Percentiles rank a stretch among this genome's conserved stretches.
Evolutionary conservation across 2,888 invertebrate genomes (phyloP).

Genomic region (Odontocerum albicorne): DNA sequence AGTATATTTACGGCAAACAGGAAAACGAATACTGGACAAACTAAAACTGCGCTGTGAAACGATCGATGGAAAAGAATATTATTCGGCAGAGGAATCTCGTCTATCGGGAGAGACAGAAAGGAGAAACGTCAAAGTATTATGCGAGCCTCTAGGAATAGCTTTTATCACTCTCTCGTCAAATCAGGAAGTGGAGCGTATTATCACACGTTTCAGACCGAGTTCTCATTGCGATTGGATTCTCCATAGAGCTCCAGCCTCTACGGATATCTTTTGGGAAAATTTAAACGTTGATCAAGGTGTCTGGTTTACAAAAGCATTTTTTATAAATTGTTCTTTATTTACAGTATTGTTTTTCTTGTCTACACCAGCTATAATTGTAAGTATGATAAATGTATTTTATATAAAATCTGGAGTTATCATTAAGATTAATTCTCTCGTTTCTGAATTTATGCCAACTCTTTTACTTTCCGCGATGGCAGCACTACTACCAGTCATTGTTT

Average conservation of each 20-base stretch:
- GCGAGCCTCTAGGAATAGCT: conserved; percentile 84
- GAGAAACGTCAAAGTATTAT: conserved; percentile 75
- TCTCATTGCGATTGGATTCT: conserved; percentile 77
- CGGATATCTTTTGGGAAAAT: conserved; percentile 95
- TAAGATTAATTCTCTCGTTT: conserved; percentile 67
- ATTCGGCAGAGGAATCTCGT: conserved; percentile 75
- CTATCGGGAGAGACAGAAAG: conserved; percentile 75
- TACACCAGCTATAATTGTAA: conserved; percentile 87
- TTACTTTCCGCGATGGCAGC: conserved; percentile 87
- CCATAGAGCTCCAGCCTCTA: conserved; percentile 85
- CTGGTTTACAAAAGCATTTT: conserved; percentile 83
- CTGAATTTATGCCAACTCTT: conserved; percentile 88
- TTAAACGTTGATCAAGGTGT: conserved; percentile 78
- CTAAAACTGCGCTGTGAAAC: conserved; percentile 76
- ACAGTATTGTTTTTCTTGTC: conserved; percentile 87
- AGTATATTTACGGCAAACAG: conserved; percentile 69
- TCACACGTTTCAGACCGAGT: conserved; percentile 63
- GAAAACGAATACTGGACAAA: conserved; percentile 71
- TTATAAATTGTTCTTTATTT: conserved; percentile 79
- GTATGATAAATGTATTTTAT: conserved; percentile 62
- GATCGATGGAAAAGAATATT: conserved; percentile 85
- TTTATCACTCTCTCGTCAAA: conserved; percentile 82
- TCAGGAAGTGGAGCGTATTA: conserved; percentile 67
- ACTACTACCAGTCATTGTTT: conserved; percentile 88
- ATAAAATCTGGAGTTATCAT: conserved; percentile 55